Evolutionary conservation across 2,797 vertebrate genomes (phyloP), one percentile per base, ranked within the genome.

Genomic region (Sebastes elongatus): DNA sequence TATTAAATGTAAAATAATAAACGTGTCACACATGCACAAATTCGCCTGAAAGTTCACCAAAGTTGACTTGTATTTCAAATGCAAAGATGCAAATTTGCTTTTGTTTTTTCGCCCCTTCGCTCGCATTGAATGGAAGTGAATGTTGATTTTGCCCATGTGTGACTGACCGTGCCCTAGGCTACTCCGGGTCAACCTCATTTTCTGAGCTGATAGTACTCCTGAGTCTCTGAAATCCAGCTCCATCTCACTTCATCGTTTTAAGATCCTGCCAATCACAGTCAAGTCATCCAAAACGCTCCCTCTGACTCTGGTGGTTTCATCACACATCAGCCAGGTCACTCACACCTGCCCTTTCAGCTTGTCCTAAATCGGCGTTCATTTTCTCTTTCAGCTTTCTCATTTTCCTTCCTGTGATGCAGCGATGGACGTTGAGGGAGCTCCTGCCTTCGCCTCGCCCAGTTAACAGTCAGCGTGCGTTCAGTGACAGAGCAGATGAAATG

Each of bases 401-500:
- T 70, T 70, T 79, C 71, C 25, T 52, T 74, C 62, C 78, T 16
- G 65, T 38, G 73, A 63, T 28, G 11, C 52, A 56, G 28, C 22
- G 71, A 81, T 16, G 77, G 78, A 81, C 59, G 25, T 2, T 2
- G 28, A 70, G 71, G 63, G 74, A 86, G 64, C 76, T 67, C 11
- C 7, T 1, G 78, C 57, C 63, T 64, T 32, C 27, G 20, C 59
- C 25, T 59, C 20, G 2, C 25, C 62, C 63, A 4, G 78, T 87
- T 70, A 71, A 63, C 80, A 79, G 85, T 87, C 85, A 55, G 81
- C 65, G 3, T 63, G 83, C 32, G 49, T 78, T 84, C 76, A 6
- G 73, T 49, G 67, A 77, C 74, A 32, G 67, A 81, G 80, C 82
- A 74, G 78, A 84, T 77, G 72, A 88, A 91, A 78, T 78, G 73